Conservation (phyloP, 2,888 invertebrate species). For the Chelonus formosanus region DNA sequence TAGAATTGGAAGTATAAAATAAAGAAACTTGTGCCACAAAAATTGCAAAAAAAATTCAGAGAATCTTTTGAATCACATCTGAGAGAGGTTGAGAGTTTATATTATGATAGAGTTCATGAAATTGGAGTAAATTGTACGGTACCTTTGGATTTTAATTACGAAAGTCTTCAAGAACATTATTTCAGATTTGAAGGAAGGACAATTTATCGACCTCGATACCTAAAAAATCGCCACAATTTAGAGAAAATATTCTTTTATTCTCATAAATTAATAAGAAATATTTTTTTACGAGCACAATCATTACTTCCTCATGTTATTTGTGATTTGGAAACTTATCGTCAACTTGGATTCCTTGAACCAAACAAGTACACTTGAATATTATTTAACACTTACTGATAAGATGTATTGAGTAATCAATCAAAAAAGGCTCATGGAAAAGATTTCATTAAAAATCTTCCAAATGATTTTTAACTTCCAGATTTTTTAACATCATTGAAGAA, state of each 20-base stretch:
- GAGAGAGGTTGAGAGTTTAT: conserved; percentile 64
- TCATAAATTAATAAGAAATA: conserved; percentile 72
- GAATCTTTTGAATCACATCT: conserved; percentile 68
- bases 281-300: conserved; percentile 68
- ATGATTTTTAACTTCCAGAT: conserved; percentile 39
- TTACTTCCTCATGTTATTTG: conserved; percentile 69
- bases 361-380: conserved; percentile 45
- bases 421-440: too few relatives aligned
- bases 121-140: conserved; percentile 74
- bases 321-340: conserved; percentile 67
- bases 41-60: conserved; percentile 69
- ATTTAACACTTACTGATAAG: too few relatives aligned
- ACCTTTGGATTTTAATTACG: conserved; percentile 68
- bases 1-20: conserved; percentile 70
- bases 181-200: conserved; percentile 74
- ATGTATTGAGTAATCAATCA: too few relatives aligned
- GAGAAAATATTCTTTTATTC: conserved; percentile 70
- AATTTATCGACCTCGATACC: conserved; percentile 69
- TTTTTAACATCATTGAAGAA: conserved; percentile 45
- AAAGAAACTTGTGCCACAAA: conserved; percentile 67
- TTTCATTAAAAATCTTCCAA: too few relatives aligned
- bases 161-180: conserved; percentile 66
- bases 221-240: conserved; percentile 69
- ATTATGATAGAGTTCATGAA: conserved; percentile 61
- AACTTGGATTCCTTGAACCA: conserved; percentile 64